These are phyloP conservation scores for Probaryconus sp. DNA, from an alignment of 1,140 invertebrate genomes.

Conservation along the genomic window DNA sequence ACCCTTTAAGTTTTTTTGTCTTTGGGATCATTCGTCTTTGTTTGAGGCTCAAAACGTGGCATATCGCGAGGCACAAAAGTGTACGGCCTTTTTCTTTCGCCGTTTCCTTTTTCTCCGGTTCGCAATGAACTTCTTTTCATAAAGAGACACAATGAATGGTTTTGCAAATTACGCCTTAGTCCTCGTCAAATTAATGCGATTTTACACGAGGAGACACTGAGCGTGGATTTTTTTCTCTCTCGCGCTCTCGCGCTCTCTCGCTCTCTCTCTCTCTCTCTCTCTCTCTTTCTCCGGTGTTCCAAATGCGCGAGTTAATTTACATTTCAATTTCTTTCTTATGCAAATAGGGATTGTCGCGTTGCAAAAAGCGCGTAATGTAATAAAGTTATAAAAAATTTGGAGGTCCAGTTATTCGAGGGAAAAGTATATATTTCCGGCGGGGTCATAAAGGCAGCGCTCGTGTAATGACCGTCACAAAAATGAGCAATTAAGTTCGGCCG, in stretches of 20 bases:
- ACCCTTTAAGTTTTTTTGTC: slow-evolving; percentile 32
- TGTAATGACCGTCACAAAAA: slow-evolving; percentile 34
- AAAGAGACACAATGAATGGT: slow-evolving; percentile 38
- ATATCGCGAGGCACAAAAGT: neutral
- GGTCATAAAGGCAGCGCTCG: neutral
- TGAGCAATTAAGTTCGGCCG: slow-evolving; percentile 44
- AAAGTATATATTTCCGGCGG: slow-evolving; percentile 23
- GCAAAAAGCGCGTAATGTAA: slow-evolving; percentile 8
- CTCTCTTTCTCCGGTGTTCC: no score
- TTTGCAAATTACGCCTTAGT: slow-evolving; percentile 37
- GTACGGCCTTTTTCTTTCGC: slow-evolving; percentile 1
- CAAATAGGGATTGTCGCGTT: slow-evolving; percentile 15
- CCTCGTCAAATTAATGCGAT: slow-evolving; percentile 43
- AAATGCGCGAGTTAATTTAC: slow-evolving; percentile 31
- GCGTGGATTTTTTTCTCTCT: neutral
- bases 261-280: no score
- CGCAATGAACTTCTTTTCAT: slow-evolving; percentile 33
- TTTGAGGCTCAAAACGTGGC: neutral
- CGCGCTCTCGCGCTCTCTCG: no score
- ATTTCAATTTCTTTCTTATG: slow-evolving; percentile 44
- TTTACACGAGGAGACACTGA: slow-evolving; percentile 13
- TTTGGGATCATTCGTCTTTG: slow-evolving; percentile 13
- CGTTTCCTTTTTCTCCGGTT: slow-evolving; percentile 8
- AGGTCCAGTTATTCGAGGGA: slow-evolving; percentile 1
- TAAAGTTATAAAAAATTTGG: slow-evolving; percentile 32